Conservation (phyloP, 2,888 invertebrate species). For the Tetheella fluctuosa region DNA sequence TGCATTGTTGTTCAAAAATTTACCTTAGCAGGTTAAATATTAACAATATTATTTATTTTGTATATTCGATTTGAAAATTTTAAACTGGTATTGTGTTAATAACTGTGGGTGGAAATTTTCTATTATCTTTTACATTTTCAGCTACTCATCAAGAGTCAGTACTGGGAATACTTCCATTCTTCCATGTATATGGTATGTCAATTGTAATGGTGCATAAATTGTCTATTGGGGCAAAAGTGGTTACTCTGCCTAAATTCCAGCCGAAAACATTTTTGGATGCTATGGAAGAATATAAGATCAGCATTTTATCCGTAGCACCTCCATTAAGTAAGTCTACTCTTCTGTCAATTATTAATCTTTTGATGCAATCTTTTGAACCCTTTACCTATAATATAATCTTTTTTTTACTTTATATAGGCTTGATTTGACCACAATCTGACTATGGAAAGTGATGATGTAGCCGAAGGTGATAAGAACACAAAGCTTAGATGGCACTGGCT, state of each 20-base stretch:
- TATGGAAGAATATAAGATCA: constrained; percentile 84
- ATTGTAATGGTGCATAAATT: constrained; percentile 83
- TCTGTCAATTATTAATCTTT: background rate
- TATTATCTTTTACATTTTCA: constrained; percentile 46
- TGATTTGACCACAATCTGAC: too few species aligned
- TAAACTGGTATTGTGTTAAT: background rate
- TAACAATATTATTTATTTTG: too few species aligned
- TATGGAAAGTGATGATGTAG: too few species aligned
- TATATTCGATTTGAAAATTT: too few species aligned
- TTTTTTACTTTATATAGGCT: too few species aligned
- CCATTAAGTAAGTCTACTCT: constrained; percentile 85
- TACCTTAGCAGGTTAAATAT: too few species aligned
- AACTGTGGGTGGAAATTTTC: too few species aligned
- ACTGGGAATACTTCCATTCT: constrained; percentile 88
- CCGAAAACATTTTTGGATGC: constrained; percentile 86
- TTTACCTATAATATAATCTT: too few species aligned
- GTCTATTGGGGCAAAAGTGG: constrained; percentile 84
- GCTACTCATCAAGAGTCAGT: constrained; percentile 82
- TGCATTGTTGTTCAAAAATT: too few species aligned
- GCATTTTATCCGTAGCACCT: constrained; percentile 87
- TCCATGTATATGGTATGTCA: constrained; percentile 89
- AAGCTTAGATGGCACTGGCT: too few species aligned
- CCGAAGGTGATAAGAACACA: too few species aligned
- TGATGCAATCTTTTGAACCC: background rate
- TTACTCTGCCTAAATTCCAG: constrained; percentile 89